Evolutionary conservation across 2,797 vertebrate species (phyloP), one percentile per base, ranked within the genome.

Genomic region (Sciaenops ocellatus): DNA sequence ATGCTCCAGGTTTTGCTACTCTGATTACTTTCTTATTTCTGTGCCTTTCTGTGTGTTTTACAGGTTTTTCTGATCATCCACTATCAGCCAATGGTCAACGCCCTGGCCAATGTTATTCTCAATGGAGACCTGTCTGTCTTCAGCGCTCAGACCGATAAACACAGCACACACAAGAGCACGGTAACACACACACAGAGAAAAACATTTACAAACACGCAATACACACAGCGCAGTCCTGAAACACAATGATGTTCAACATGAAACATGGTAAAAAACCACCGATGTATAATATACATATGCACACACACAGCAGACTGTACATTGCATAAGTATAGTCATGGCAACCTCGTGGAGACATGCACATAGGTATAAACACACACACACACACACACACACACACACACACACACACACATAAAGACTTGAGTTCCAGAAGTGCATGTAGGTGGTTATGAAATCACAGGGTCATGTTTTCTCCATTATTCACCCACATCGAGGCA

Each of bases 1-100:
- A 3, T 22, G 12, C 30, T 13, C 8, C 13, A 28, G 52, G 30
- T 52, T 47, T 28, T 30, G 6, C 47, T 3, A 13, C 20, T 50
- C 18, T 51, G 26, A 50, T 51, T 38, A 3, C 8, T 28, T 28
- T 48, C 5, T 18, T 30, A 50, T 50, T 15, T 38, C 34, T 28
- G 5, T 52, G 16, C 6, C 4, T 41, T 2, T 62, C 3, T 66
- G 11, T 68, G 11, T 82, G 5, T 59, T 60, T 88, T 73, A n/a
- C 80, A 99, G 98, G 98, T 99, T 80, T 99, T 99, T 92, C 94
- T 99, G 61, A 99, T 98, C 82, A 98, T 99, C 87, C 98, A 99
- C 91, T 97, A 99, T 13, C 95, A 96, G 61, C 97, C 98, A 1
- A 93, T 99, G 92, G 98, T 99, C 87, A 96, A 97, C 87, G 93